Evolutionary conservation across 2,797 vertebrate genomes (phyloP).

Genomic region (Taenioides sp.): DNA sequence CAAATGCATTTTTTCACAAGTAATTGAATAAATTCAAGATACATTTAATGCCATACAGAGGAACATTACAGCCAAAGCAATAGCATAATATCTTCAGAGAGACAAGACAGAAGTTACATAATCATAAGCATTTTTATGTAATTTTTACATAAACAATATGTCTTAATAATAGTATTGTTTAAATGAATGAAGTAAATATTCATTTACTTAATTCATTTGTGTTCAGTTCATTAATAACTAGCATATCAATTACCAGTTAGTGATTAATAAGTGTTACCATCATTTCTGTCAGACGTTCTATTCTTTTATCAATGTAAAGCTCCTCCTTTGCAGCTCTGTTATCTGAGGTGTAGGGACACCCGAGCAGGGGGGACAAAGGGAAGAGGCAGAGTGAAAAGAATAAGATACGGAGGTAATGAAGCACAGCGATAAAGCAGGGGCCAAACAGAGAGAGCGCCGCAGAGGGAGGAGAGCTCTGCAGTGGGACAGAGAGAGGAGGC

Average conservation of each 20-base stretch:
- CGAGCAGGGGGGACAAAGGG: slow-evolving; percentile 12
- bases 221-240: neutral
- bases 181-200: too few species aligned
- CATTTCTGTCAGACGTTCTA: neutral
- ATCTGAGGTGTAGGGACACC: slow-evolving; percentile 21
- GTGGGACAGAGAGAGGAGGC: slow-evolving; percentile 16
- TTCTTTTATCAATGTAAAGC: neutral
- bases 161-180: too few species aligned
- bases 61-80: neutral
- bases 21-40: too few species aligned
- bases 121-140: too few species aligned
- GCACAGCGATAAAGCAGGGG: slow-evolving; percentile 33
- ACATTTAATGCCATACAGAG: too few species aligned
- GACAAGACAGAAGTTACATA: too few species aligned
- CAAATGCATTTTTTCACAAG: too few species aligned
- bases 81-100: neutral
- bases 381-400: slow-evolving; percentile 12
- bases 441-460: slow-evolving; percentile 16
- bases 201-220: too few species aligned
- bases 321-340: slow-evolving; percentile 8
- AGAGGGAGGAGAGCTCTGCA: slow-evolving; percentile 30
- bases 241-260: neutral
- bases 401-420: slow-evolving; percentile 47
- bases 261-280: neutral
- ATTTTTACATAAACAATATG: too few species aligned